These are phyloP conservation scores for Hyaena hyaena DNA, from an alignment of 2,113 vertebrate species.

Conservation along the genomic window DNA sequence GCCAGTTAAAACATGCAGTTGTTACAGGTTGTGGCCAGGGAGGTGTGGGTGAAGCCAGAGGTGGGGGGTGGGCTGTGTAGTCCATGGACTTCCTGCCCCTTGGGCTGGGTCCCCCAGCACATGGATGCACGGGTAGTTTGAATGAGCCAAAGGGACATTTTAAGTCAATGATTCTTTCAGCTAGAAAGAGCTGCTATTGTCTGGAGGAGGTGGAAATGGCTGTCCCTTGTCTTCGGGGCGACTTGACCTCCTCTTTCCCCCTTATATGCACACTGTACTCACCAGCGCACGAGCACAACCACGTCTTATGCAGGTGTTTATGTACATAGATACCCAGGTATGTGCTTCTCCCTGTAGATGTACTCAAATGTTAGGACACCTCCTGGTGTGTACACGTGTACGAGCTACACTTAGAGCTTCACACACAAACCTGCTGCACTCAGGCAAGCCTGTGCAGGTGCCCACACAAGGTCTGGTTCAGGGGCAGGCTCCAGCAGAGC, in stretches of 20 bases:
- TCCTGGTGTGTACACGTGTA: neutral
- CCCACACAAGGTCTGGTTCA: neutral
- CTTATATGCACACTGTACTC: rapidly evolving
- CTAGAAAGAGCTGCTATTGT: neutral
- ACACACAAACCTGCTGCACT: neutral
- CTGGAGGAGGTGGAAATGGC: neutral
- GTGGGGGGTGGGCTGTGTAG: neutral
- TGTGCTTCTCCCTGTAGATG: neutral
- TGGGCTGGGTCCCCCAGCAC: neutral
- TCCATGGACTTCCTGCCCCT: neutral
- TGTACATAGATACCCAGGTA: neutral
- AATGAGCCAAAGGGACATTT: neutral
- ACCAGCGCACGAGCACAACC: neutral
- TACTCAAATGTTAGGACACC: neutral
- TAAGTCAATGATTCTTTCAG: neutral
- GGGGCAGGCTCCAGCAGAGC: neutral
- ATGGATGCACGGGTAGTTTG: neutral
- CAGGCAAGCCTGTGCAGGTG: too few species aligned
- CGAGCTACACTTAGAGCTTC: neutral
- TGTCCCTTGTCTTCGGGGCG: neutral
- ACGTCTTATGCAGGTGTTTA: neutral
- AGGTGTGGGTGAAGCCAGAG: neutral
- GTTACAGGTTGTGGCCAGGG: neutral
- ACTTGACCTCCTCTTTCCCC: neutral
- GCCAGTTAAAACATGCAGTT: neutral